Percentiles rank a stretch among this genome's conserved stretches.
Evolutionary conservation across 2,888 invertebrate species (phyloP).

Genomic region (Laothoe populi): DNA sequence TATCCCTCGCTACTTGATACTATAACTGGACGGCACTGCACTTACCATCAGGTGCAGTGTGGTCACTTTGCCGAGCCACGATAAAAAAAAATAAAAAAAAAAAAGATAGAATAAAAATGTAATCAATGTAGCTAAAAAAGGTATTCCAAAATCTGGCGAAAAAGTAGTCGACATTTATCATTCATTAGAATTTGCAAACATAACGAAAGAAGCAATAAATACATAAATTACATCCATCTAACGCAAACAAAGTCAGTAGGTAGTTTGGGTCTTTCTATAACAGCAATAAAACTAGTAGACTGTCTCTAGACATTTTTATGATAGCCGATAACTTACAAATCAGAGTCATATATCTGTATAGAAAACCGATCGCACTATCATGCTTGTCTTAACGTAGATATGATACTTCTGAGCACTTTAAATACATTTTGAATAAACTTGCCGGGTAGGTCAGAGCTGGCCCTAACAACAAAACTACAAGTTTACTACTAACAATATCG

Average conservation of each 20-base stretch:
- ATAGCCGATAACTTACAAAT: conserved; percentile 67
- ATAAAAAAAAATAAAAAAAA: no score
- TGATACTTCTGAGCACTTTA: conserved; percentile 68
- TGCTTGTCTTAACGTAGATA: conserved; percentile 52
- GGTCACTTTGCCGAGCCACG: no score
- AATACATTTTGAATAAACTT: conserved; percentile 76
- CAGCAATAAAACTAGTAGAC: conserved; percentile 65
- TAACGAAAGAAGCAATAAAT: conserved; percentile 1
- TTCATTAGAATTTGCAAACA: conserved; percentile 3
- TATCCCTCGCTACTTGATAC: no score
- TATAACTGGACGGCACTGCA: no score
- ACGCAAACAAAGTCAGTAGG: conserved; percentile 28
- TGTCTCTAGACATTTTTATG: conserved; percentile 71
- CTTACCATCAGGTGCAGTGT: no score
- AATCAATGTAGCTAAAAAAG: not conserved
- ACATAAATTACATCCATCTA: conserved; percentile 21
- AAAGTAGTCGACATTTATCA: conserved; percentile 1
- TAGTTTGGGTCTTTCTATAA: conserved; percentile 42
- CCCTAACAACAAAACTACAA: conserved; percentile 78
- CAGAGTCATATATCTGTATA: conserved; percentile 64
- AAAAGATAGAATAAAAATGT: no score
- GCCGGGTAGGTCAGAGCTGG: conserved; percentile 67
- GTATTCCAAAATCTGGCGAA: not conserved
- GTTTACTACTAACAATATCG: conserved; percentile 75
- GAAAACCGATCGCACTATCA: conserved; percentile 8